These are phyloP conservation scores for Stomatorhinus walkeri DNA, from an alignment of 2,797 vertebrate genomes.

Conservation along the genomic window DNA sequence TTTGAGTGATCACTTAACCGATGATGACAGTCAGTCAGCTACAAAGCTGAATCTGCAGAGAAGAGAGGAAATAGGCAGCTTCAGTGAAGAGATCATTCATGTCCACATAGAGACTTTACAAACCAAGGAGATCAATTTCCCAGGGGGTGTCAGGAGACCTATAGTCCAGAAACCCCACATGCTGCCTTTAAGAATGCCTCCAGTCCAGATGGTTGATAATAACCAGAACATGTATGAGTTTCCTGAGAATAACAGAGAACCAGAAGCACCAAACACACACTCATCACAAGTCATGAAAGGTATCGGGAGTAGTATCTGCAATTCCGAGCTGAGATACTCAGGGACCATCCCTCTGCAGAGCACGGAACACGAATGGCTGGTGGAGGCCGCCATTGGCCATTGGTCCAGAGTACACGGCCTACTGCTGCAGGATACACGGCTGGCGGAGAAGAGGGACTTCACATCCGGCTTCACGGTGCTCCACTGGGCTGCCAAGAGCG, in stretches of 20 bases:
- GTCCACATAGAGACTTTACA: not conserved
- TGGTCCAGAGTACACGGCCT: constrained; percentile 80
- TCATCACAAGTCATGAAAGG: constrained; percentile 57
- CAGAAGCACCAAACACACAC: not conserved
- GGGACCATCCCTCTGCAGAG: constrained; percentile 62
- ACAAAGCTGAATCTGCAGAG: constrained; percentile 41
- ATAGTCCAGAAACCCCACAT: constrained; percentile 59
- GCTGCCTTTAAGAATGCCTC: constrained; percentile 68
- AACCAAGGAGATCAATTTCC: not conserved
- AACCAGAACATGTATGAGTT: constrained; percentile 30
- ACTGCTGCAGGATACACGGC: constrained; percentile 65
- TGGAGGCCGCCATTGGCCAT: constrained; percentile 66
- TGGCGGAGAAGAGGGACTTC: constrained; percentile 82
- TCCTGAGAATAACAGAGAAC: not conserved
- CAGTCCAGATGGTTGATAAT: constrained; percentile 25
- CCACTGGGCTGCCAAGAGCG: constrained; percentile 87
- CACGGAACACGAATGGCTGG: constrained; percentile 77
- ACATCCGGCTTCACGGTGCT: constrained; percentile 83
- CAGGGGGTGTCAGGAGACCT: not conserved
- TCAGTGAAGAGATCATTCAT: constrained; percentile 23
- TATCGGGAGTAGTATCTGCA: constrained; percentile 48
- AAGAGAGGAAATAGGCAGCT: constrained; percentile 9
- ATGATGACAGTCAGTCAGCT: constrained; percentile 20
- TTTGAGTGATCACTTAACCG: not conserved
- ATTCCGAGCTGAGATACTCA: constrained; percentile 50